phyloP scores from a whole-genome alignment of 2,888 invertebrate species.

The Caenorhabditis sp. region DNA sequence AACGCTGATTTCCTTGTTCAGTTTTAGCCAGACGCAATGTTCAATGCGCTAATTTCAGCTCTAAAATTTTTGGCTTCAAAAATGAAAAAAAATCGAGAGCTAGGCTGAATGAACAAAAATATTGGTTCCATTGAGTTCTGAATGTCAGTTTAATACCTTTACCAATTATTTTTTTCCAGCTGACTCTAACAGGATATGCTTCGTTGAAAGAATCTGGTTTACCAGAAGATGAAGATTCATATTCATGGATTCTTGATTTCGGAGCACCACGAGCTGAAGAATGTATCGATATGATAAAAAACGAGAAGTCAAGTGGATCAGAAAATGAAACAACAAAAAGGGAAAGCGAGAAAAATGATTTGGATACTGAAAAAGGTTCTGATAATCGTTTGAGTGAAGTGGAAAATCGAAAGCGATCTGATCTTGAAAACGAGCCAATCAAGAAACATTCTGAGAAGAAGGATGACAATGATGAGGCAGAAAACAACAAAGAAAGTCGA shows the following conservation, averaged over 20 bases:
- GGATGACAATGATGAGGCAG: too few relatives aligned
- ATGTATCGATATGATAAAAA: neutral
- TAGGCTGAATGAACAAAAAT: too few relatives aligned
- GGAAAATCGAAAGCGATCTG: neutral
- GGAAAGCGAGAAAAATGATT: neutral
- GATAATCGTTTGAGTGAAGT: neutral
- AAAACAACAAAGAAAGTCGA: too few relatives aligned
- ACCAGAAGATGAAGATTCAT: slow-evolving; percentile 8
- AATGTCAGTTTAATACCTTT: too few relatives aligned
- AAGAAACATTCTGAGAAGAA: too few relatives aligned
- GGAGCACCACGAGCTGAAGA: slow-evolving; percentile 14
- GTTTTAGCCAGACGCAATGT: too few relatives aligned
- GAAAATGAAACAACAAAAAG: neutral
- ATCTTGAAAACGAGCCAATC: too few relatives aligned
- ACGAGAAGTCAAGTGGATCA: neutral
- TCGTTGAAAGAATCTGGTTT: slow-evolving; percentile 14
- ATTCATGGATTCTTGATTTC: slow-evolving; percentile 24
- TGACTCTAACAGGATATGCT: neutral
- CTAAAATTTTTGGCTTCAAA: too few relatives aligned
- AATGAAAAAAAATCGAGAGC: too few relatives aligned
- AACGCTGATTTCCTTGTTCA: too few relatives aligned
- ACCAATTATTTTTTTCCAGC: neutral
- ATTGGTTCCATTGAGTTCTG: too few relatives aligned
- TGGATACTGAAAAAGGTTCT: neutral
- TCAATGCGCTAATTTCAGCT: too few relatives aligned